phyloP scores from a whole-genome alignment of 2,797 vertebrate genomes.

The Psittacula derbiana region DNA sequence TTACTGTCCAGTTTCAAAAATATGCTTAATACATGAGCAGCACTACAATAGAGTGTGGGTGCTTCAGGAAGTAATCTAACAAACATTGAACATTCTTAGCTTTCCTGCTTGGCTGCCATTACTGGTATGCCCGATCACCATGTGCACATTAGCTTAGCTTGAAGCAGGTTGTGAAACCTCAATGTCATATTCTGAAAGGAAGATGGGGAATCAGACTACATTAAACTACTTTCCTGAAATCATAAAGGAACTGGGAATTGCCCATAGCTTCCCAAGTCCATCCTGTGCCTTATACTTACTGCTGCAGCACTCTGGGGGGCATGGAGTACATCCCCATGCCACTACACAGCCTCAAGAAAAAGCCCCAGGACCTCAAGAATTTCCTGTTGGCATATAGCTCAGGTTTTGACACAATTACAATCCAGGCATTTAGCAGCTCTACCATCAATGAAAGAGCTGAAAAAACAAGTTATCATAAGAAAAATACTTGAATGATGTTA shows the following conservation, averaged over 20 bases:
- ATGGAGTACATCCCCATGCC: not conserved
- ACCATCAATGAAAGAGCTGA: not conserved
- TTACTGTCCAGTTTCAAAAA: not conserved
- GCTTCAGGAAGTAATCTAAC: not conserved
- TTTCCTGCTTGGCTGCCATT: not conserved
- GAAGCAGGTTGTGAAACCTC: not conserved
- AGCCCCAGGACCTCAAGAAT: not conserved
- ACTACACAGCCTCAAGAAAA: not conserved
- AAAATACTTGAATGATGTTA: not conserved
- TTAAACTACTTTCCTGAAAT: not conserved
- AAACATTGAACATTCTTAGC: not conserved
- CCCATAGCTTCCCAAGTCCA: not conserved
- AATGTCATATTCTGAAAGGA: not conserved
- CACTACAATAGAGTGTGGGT: not conserved
- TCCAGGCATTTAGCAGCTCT: not conserved
- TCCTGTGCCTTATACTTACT: not conserved
- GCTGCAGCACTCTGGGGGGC: rapidly evolving
- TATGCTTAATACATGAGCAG: not conserved
- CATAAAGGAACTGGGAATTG: not conserved
- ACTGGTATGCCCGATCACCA: not conserved
- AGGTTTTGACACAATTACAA: not conserved
- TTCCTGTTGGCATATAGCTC: not conserved
- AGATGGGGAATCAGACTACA: not conserved
- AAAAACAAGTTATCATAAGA: rapidly evolving
- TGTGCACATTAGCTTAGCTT: rapidly evolving